Evolutionary conservation across 2,113 vertebrate species (phyloP).

Genomic region (Solenodon paradoxus): DNA sequence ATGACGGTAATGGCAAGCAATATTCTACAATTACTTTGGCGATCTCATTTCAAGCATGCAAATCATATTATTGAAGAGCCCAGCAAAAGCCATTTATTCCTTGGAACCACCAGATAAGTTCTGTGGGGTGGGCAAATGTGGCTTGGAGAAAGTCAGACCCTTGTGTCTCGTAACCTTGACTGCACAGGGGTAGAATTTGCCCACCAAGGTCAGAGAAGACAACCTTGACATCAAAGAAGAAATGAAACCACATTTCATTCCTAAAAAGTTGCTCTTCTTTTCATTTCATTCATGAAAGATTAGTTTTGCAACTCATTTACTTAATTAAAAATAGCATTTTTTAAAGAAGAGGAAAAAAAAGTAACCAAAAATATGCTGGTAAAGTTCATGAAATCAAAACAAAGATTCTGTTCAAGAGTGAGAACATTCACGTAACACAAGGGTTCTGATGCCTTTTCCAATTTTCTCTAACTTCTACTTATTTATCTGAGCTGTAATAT

Average conservation of each 20-base stretch:
- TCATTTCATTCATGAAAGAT: conserved; percentile 23
- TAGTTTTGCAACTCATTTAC: background rate
- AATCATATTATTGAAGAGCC: conserved; percentile 85
- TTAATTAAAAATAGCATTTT: background rate
- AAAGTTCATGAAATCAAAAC: conserved; percentile 38
- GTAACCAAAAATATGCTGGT: background rate
- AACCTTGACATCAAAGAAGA: background rate
- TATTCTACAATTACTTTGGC: conserved; percentile 85
- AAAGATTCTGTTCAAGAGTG: background rate
- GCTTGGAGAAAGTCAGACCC: conserved; percentile 59
- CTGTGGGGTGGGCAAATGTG: conserved; percentile 50
- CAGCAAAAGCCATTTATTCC: conserved; percentile 82
- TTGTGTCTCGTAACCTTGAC: conserved; percentile 58
- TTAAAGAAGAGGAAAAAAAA: background rate
- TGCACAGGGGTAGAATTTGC: conserved; percentile 60
- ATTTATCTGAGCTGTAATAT: background rate
- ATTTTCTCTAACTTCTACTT: background rate
- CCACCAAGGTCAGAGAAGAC: conserved; percentile 74
- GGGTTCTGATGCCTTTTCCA: background rate
- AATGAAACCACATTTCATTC: background rate
- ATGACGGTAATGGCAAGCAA: conserved; percentile 85
- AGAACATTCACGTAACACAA: background rate
- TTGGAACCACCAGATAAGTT: conserved; percentile 80
- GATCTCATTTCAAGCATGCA: conserved; percentile 85
- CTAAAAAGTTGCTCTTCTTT: background rate